Evolutionary conservation across 2,888 invertebrate genomes (phyloP), one percentile per base, ranked within the genome.

Genomic region (Notodonta ziczac): DNA sequence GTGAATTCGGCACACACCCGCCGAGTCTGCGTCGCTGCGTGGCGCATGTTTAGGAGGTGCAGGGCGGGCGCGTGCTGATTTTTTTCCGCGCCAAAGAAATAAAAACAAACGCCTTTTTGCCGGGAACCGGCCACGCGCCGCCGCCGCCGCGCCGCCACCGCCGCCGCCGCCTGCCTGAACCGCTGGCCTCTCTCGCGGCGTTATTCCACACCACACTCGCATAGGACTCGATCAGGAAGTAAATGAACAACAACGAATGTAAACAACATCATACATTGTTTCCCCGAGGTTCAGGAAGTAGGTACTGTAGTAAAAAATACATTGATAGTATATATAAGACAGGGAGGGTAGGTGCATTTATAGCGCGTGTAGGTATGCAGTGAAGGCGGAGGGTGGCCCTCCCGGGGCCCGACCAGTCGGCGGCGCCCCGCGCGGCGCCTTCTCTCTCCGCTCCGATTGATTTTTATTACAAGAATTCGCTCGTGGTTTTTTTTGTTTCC

Each of bases 391-490:
- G 76, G 77, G 80, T 74, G 76, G 76, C 77, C 72, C 70, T 78
- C 70, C 72, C 78, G 80, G 77, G 85, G 78, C 87, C 87, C 93
- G 89, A 82, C 89, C 88, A 83, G 89, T 84, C 90, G 89, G 89
- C 90, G 88, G 89, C 90, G 88, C 91, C 90, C 88, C 89, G 84
- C 89, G 77, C 88, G 91, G 88, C 88, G 91, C 91, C 90, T 89
- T 89, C 90, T 89, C 89, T 88, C 92, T 91, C 89, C 89, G 89
- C 93, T 91, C 90, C 94, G 93, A 94, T 94, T 94, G 93, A 94
- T 93, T 94, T 94, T 94, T 93, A 94, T 94, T 94, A 93, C 93
- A 93, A 93, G 93, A 92, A 93, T 93, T 91, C 85, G 88, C 88
- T 91, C 87, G 88, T 85, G 89, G 88, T 87, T 90, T 91, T 91